Evolutionary conservation across 2,888 invertebrate genomes (phyloP), one percentile per base, ranked within the genome.

Genomic region (Elgonia sp.): DNA sequence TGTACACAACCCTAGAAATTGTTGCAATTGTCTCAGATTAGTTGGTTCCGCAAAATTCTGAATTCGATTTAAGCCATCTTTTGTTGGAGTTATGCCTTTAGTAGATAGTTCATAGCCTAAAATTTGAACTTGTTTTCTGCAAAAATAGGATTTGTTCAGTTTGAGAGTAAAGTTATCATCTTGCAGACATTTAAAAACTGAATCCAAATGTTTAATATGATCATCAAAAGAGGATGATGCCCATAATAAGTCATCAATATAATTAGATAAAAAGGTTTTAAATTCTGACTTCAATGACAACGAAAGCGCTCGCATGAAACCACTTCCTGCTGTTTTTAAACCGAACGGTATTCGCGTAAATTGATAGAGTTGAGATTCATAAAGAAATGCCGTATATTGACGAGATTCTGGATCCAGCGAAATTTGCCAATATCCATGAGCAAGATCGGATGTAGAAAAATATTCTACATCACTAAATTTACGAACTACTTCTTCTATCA

Each of bases 341-440:
- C 92, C 93, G 67, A 92, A 93, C 0, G 93, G 92, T 14, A 93
- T 72, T 37, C 92, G 89, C 40, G 90, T 86, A 65, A 91, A 93
- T 39, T 90, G 90, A 82, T 92, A 93, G 8, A 90, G 73, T 20
- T 84, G 65, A 6, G 83, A 82, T 16, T 89, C 76, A 60, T 89
- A 82, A 4, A 90, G 39, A 72, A 92, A 92, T 0, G 89, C 46
- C 5, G 29, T 29, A 29, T 29, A 29, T 29, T 29, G 29, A 29
- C 29, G 29, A 29, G 29, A 29, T 29, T 46, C 92, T 0, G 90
- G 90, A 69, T 87, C 62, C 9, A 92, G 50, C 18, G 39, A 83
- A 81, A 65, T 87, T 70, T 92, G 91, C 91, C 91, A 91, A 77
- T 91, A 92, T 7, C 91, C 90, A 46, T 89, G 75, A 0, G 89